These are phyloP conservation scores for Prolemur simus DNA, from an alignment of 2,113 vertebrate genomes.

Conservation along the genomic window DNA sequence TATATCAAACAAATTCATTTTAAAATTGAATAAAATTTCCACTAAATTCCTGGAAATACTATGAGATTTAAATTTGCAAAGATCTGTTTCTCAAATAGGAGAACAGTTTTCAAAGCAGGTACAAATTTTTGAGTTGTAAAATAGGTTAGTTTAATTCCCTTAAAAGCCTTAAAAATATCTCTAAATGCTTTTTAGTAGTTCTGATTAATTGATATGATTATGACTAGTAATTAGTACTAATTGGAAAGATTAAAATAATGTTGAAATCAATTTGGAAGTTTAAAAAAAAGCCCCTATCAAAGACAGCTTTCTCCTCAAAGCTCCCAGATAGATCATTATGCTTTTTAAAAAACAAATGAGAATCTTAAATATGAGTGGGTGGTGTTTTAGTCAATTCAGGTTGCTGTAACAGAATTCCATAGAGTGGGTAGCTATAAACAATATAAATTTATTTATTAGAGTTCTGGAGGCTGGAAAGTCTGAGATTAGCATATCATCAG, in stretches of 20 bases:
- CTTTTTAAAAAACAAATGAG: background rate
- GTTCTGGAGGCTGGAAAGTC: background rate
- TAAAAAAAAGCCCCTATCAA: background rate
- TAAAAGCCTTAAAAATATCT: background rate
- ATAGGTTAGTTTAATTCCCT: background rate
- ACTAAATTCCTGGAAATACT: background rate
- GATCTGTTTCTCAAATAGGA: slow-evolving; percentile 25
- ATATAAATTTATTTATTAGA: background rate
- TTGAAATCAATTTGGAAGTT: background rate
- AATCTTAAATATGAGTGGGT: background rate
- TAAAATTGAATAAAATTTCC: slow-evolving; percentile 3
- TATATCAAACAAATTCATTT: background rate
- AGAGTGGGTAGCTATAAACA: background rate
- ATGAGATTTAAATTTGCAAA: slow-evolving; percentile 13
- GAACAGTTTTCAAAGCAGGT: background rate
- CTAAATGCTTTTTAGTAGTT: slow-evolving; percentile 1
- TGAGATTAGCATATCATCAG: background rate
- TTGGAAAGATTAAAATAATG: slow-evolving; percentile 7
- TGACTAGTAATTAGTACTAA: slow-evolving; percentile 20
- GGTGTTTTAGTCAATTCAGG: background rate
- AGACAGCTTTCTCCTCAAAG: background rate
- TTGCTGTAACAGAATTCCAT: background rate
- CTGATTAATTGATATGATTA: slow-evolving; percentile 9
- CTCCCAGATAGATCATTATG: background rate
- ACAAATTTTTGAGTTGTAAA: background rate